Conservation (phyloP, 2,888 invertebrate genomes). For the Ptilodon capucinus region DNA sequence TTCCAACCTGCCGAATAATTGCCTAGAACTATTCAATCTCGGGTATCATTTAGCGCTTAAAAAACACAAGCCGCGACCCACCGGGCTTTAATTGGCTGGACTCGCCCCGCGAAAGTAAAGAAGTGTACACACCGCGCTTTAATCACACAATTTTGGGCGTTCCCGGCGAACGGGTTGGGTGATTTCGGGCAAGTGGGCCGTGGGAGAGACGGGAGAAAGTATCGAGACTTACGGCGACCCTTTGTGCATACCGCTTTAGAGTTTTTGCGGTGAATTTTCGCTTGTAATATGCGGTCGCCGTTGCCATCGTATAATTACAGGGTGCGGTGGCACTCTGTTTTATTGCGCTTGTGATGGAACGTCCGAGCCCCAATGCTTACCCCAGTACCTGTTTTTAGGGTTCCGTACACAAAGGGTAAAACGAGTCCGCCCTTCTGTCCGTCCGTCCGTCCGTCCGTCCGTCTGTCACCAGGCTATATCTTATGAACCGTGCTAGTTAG, state of each 20-base stretch:
- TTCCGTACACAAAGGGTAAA: too few species aligned
- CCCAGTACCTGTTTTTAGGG: too few species aligned
- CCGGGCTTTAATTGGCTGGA: slow-evolving; percentile 62
- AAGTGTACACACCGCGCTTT: slow-evolving; percentile 57
- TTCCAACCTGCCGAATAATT: slow-evolving; percentile 10
- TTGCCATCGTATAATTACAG: slow-evolving; percentile 56
- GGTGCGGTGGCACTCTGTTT: slow-evolving; percentile 46
- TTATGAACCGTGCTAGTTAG: too few species aligned
- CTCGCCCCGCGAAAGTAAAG: slow-evolving; percentile 63
- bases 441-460: too few species aligned
- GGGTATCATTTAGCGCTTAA: slow-evolving; percentile 40
- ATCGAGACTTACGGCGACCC: slow-evolving; percentile 52
- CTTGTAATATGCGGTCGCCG: slow-evolving; percentile 54
- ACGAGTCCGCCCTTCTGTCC: too few species aligned
- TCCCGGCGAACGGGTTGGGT: slow-evolving; percentile 63
- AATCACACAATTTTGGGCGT: slow-evolving; percentile 78
- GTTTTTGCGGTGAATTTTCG: slow-evolving; percentile 63
- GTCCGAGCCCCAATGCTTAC: slow-evolving; percentile 5
- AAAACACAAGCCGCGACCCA: slow-evolving; percentile 29
- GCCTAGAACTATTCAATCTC: slow-evolving; percentile 23
- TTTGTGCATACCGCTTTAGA: slow-evolving; percentile 51
- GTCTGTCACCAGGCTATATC: too few species aligned
- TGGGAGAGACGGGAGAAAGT: slow-evolving; percentile 78
- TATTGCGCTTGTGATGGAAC: slow-evolving; percentile 29
- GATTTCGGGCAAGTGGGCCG: slow-evolving; percentile 66